Evolutionary conservation across 92 coral and sea anemone genomes (phyloP).

Genomic region (Parazoanthus swiftii): DNA sequence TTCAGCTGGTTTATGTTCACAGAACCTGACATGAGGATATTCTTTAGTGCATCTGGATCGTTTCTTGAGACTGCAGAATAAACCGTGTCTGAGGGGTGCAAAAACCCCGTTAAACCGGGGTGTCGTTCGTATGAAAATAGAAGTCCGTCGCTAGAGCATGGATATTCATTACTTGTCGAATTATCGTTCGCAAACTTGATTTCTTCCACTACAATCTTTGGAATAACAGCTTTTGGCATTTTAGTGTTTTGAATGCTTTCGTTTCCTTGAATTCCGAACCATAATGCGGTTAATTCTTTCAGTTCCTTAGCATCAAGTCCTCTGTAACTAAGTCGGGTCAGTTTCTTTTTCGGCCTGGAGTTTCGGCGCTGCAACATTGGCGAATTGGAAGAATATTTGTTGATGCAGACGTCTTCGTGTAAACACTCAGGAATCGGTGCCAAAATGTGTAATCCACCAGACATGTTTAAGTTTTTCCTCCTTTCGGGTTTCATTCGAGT

Average conservation of each 20-base stretch:
- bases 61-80: constrained; percentile 82
- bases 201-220: constrained; percentile 64
- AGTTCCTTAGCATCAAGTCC: constrained; percentile 36
- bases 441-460: constrained; percentile 19
- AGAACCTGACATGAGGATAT: constrained; percentile 78
- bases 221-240: constrained; percentile 44
- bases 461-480: constrained; percentile 1
- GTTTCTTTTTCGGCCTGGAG: constrained; percentile 73
- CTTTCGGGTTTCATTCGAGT: constrained; percentile 28
- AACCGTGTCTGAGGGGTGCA: constrained; percentile 78
- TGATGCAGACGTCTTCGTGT: constrained; percentile 26
- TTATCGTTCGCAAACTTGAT: constrained; percentile 52
- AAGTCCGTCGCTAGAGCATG: constrained; percentile 17
- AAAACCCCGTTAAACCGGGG: constrained; percentile 48
- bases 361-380: constrained; percentile 34
- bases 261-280: constrained; percentile 33
- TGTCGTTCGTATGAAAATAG: constrained; percentile 1
- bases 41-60: constrained; percentile 69
- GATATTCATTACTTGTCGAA: background rate
- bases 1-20: constrained; percentile 77
- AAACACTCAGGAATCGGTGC: constrained; percentile 41
- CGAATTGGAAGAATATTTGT: constrained; percentile 27
- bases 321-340: constrained; percentile 56
- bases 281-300: constrained; percentile 2
- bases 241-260: background rate